Conservation (phyloP, 2,888 invertebrate genomes). For the Caradrina kadenii region DNA sequence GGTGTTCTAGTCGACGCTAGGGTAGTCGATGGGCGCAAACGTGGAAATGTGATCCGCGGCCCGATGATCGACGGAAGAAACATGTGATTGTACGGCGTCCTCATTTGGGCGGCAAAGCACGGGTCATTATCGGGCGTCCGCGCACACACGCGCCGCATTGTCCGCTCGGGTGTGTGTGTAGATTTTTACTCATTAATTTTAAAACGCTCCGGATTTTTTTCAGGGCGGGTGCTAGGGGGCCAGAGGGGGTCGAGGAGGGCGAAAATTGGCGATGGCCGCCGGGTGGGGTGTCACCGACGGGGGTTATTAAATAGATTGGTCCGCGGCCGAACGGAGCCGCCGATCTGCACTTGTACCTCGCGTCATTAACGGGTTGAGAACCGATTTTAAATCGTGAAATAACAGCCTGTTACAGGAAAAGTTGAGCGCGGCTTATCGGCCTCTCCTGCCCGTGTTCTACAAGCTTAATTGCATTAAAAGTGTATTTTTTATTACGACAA, state of each 20-base stretch:
- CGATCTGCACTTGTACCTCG: conserved; percentile 91
- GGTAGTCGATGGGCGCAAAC: conserved; percentile 21
- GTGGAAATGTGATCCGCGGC: conserved; percentile 26
- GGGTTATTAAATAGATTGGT: conserved; percentile 91
- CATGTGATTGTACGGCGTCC: conserved; percentile 66
- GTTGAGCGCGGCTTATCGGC: conserved; percentile 88
- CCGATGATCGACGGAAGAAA: conserved; percentile 52
- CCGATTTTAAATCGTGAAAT: conserved; percentile 90
- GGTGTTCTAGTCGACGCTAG: conserved; percentile 46
- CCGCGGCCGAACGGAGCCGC: conserved; percentile 91
- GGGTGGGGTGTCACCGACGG: conserved; percentile 90
- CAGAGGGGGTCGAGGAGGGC: conserved; percentile 79
- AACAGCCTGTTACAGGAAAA: conserved; percentile 90
- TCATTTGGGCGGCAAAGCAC: conserved; percentile 77
- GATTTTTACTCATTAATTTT: conserved; percentile 91
- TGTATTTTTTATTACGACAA: conserved; percentile 76
- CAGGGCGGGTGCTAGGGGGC: conserved; percentile 89
- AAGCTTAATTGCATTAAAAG: conserved; percentile 87
- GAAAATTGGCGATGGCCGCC: conserved; percentile 90
- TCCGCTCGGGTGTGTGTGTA: conserved; percentile 88
- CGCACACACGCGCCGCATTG: conserved; percentile 82
- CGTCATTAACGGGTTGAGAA: conserved; percentile 91
- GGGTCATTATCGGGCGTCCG: conserved; percentile 84
- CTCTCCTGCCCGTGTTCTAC: conserved; percentile 82
- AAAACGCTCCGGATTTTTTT: conserved; percentile 91